Conservation (phyloP, 2,888 invertebrate genomes). For the Ormyrus thymus region DNA sequence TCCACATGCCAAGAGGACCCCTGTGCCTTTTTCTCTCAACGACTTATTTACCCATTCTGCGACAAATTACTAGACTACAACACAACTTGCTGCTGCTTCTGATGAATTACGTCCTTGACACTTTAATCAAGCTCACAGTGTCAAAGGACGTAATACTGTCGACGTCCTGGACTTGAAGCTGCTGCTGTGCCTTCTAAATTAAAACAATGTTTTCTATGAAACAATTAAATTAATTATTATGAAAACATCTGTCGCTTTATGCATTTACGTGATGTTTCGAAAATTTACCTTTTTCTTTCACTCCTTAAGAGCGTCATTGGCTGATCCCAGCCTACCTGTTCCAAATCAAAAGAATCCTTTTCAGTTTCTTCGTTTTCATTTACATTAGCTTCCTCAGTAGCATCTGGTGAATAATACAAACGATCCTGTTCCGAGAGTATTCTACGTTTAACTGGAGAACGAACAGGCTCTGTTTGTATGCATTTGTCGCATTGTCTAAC, state of each 20-base stretch:
- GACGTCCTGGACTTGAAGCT: slow-evolving; percentile 71
- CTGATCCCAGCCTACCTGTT: slow-evolving; percentile 67
- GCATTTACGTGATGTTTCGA: not conserved
- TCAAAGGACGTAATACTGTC: slow-evolving; percentile 71
- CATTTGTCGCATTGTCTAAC: slow-evolving; percentile 78
- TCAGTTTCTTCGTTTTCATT: slow-evolving; percentile 59
- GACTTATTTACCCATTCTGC: slow-evolving; percentile 52
- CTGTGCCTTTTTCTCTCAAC: slow-evolving; percentile 59
- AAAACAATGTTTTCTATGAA: slow-evolving; percentile 5
- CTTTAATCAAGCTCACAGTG: slow-evolving; percentile 65
- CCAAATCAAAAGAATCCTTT: slow-evolving; percentile 67
- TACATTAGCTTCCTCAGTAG: slow-evolving; percentile 49
- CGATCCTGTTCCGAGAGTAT: slow-evolving; percentile 71
- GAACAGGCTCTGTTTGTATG: slow-evolving; percentile 72
- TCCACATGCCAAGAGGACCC: slow-evolving; percentile 75
- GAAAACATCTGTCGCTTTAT: too few relatives aligned
- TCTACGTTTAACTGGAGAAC: slow-evolving; percentile 71
- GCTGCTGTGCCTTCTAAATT: slow-evolving; percentile 72
- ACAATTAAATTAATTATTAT: too few relatives aligned
- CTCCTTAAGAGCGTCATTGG: slow-evolving; percentile 69
- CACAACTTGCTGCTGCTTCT: slow-evolving; percentile 56
- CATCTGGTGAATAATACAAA: slow-evolving; percentile 63
- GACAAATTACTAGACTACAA: slow-evolving; percentile 60
- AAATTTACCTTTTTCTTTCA: slow-evolving; percentile 70
- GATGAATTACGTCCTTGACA: slow-evolving; percentile 37